Evolutionary conservation across 2,113 vertebrate genomes (phyloP), one percentile per base, ranked within the genome.

Genomic region (Cavia porcellus): DNA sequence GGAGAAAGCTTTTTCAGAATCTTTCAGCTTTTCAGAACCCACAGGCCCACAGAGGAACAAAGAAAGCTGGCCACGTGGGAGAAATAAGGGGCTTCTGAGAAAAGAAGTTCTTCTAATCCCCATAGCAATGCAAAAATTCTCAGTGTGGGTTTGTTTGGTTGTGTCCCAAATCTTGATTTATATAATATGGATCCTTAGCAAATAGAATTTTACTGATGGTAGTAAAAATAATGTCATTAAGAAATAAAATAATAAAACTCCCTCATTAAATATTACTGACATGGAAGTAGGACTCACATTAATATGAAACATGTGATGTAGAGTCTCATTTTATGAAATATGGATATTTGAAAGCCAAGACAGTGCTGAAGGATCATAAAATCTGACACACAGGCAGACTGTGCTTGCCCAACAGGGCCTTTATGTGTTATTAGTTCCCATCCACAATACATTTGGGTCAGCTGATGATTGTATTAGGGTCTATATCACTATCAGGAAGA

Each of bases 191-290:
- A 80, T 81, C 35, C 68, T 93, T 83, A 95, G 72, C 22, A 93
- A 86, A 17, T 45, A 55, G 94, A 82, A 79, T 86, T 80, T 95
- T 89, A 52, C 87, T 79, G 79, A 66, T 28, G 82, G 3, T 22
- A 72, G 28, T 32, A 35, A 66, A 68, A 64, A 35, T 75, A 28
- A 47, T 42, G 35, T 94, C 81, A 45, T 92, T 59, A 25, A 50
- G 55, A 88, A 89, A 62, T 62, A 59, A 75, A 89, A 66, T 50
- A 83, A 52, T 52, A 32, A 86, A 92, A 68, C 6, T 82, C 70
- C 30, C 19, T 86, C 57, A 75, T 64, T 70, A 92, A 81, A 82
- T 85, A 77, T 32, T 94, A 52, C 47, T 95, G 79, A 92, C n/a
- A 59, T 42, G 32, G 47, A 83, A 90, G 45, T n/a, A 42, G 59